Percentiles rank a stretch among this genome's conserved stretches.
Conservation (phyloP, 1,140 invertebrate genomes). For the Meloidogyne floridensis region DNA sequence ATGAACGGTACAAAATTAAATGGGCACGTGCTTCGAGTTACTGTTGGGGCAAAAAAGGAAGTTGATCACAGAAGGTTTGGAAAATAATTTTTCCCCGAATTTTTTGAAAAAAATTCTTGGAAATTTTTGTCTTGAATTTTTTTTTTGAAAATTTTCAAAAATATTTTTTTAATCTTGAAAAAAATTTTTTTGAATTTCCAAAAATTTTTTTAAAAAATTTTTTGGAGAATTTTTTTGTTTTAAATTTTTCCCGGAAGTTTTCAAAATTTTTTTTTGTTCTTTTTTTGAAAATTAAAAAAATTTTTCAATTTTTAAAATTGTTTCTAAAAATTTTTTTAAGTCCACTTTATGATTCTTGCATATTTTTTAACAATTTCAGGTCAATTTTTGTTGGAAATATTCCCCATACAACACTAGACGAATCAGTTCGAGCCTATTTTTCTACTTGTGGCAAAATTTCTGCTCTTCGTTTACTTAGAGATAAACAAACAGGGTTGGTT, state of each 20-base stretch:
- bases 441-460: neutral
- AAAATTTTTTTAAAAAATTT: neutral
- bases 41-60: neutral
- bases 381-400: constrained; percentile 28
- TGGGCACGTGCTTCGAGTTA: constrained; percentile 3
- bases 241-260: too few relatives aligned
- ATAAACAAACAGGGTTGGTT: constrained; percentile 9
- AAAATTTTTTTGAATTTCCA: neutral
- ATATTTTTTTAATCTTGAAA: too few relatives aligned
- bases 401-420: constrained; percentile 2
- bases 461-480: constrained; percentile 3
- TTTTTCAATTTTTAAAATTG: neutral
- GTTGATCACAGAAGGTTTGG: constrained; percentile 4
- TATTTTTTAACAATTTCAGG: neutral
- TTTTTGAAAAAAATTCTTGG: neutral
- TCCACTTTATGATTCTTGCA: too few relatives aligned
- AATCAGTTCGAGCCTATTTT: constrained; percentile 12
- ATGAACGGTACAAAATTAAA: constrained; percentile 22
- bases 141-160: neutral
- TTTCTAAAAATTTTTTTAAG: neutral
- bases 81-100: neutral
- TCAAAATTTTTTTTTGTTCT: too few relatives aligned
- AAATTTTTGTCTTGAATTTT: neutral
- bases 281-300: neutral
- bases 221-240: too few relatives aligned